Evolutionary conservation across 2,888 invertebrate genomes (phyloP), one percentile per base, ranked within the genome.

Genomic region (Synanthedon tipuliformis): DNA sequence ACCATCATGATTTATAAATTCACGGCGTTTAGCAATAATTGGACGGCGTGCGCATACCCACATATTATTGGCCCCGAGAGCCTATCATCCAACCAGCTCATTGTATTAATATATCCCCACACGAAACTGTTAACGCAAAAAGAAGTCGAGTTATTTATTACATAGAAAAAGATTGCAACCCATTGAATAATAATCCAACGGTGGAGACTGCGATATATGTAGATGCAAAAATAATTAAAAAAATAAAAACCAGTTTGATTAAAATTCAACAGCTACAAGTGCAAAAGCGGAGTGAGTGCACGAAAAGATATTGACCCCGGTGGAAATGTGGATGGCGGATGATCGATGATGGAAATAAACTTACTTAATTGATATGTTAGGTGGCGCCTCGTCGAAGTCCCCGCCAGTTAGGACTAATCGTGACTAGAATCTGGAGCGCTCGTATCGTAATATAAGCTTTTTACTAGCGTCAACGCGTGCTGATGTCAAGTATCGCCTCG

Each of bases 221-320:
- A 59, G 56, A 59, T 57, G 63, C 64, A 57, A 69, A 69, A 70
- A 68, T 62, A 65, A 65, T 61, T 62, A 62, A 56, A 52, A 34
- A 34, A 34, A 34, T 3, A 34, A 0, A 63, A 80, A 83, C 81
- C 72, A 62, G 81, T 81, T 78, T 66, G 53, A 74, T 78, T 73
- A 73, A 75, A 79, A 78, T 73, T 75, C 73, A 76, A 70, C 71
- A 66, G 69, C 60, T 63, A 34, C 10, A 67, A 65, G 65, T 71
- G 71, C 68, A 69, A 64, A 71, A 67, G 64, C 65, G 57, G 61
- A 63, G 62, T 66, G 71, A 74, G 75, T 76, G 73, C 75, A 68
- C 66, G 64, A 74, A 78, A 74, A 84, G 81, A 83, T 83, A 82
- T 82, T 84, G 84, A 85, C 82, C 83, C 70, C 76, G 59, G 65